Base-by-base conservation (phyloP, 2,797 vertebrate genomes). In the Muscicapa striata region DNA sequence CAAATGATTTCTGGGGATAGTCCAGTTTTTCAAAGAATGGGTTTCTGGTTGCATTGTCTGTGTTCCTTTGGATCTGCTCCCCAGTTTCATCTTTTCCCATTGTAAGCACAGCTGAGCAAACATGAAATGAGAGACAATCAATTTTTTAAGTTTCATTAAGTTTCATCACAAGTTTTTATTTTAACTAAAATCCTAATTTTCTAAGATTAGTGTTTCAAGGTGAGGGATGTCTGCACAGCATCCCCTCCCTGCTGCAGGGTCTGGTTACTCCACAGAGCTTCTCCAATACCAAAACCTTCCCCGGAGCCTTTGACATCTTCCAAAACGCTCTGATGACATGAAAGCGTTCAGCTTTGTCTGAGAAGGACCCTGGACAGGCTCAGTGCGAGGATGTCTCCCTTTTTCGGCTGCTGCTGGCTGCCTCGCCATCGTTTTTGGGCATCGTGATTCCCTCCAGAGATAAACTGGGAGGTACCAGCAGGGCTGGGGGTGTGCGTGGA, bases 381-480 rank as follows among this genome's bases (percentile, higher is more conserved):
- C 41, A 2, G 30, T 34, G 90, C 41, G 32, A 80, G 75, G 43
- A 61, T 54, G 18, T 58, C 36, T 22, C 43, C 34, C 27, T 58
- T 34, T 32, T 52, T 18, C 0, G 0, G 27, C 67, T 30, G 34
- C 14, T 34, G n/a, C 64, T 61, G 72, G 43, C 73, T 45, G 59
- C 17, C 70, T n/a, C 32, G 49, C 10, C 59, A 9, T 7, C 1
- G 2, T 11, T 66, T 63, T 29, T 18, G 7, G 6, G 30, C 46
- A 32, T 9, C 17, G 22, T 0, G 4, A 45, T 52, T 61, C 18
- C 24, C 14, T 45, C 29, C 80, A 13, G 81, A 40, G 48, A 20
- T 3, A 59, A 67, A 7, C 21, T 0, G 3, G 10, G 52, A 36
- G 57, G 51, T 0, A 3, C 32, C 8, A 9, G 51, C 76, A 36